phyloP scores from a whole-genome alignment of 2,113 vertebrate genomes.

The Ammodytes marinus region DNA sequence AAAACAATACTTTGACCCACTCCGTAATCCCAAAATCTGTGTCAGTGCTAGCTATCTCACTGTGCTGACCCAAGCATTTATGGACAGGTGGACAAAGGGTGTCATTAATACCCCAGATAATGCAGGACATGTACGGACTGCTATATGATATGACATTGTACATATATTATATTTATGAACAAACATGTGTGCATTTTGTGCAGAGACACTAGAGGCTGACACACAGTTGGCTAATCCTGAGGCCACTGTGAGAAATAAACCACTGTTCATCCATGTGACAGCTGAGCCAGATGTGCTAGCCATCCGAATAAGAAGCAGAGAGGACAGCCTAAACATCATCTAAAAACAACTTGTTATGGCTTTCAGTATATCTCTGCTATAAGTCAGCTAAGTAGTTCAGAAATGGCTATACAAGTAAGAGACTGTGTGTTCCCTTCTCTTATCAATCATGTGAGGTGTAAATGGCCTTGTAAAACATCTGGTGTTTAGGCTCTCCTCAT shows the following conservation, averaged over 20 bases:
- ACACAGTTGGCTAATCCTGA: conserved; percentile 23
- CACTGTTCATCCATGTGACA: conserved; percentile 14
- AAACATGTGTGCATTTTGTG: conserved; percentile 18
- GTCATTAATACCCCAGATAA: conserved; percentile 1
- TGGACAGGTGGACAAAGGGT: not conserved
- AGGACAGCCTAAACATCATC: conserved; percentile 8
- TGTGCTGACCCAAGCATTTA: conserved; percentile 2
- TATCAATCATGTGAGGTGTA: too few species aligned
- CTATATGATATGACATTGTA: not conserved
- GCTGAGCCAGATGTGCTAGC: conserved; percentile 45
- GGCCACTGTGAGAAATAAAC: conserved; percentile 25
- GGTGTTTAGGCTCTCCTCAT: too few species aligned
- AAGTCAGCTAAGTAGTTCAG: too few species aligned
- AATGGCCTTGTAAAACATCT: too few species aligned
- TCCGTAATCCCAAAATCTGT: conserved; percentile 67
- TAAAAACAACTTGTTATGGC: not conserved
- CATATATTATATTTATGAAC: not conserved
- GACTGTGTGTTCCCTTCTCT: too few species aligned
- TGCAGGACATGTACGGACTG: not conserved
- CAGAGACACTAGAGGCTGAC: not conserved
- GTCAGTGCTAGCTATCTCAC: conserved; percentile 24
- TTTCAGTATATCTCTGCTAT: not conserved
- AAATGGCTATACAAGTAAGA: too few species aligned
- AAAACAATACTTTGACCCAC: conserved; percentile 69
- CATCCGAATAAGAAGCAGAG: conserved; percentile 16